Evolutionary conservation across 1,140 invertebrate species (phyloP).

Genomic region (Tetraneura akinire): DNA sequence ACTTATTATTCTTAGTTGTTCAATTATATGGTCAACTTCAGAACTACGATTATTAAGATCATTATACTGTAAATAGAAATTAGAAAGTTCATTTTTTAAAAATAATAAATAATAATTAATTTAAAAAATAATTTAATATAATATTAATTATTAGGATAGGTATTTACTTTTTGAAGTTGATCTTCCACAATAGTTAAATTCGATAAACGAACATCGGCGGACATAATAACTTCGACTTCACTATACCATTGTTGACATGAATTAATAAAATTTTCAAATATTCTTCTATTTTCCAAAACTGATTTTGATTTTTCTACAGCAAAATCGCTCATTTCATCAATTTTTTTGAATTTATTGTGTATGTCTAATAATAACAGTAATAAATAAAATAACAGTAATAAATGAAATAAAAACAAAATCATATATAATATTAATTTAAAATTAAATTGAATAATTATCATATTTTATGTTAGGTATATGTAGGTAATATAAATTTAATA

Average conservation of each 20-base stretch:
- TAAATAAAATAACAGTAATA: too few relatives aligned
- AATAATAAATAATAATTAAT: neutral
- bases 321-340: neutral
- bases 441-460: too few relatives aligned
- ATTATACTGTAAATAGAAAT: conserved; percentile 65
- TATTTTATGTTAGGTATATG: too few relatives aligned
- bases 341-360: conserved; percentile 5
- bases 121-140: neutral
- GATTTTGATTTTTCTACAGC: conserved; percentile 69
- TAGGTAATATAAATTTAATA: neutral
- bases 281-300: conserved; percentile 69
- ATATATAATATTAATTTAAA: neutral
- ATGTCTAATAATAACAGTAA: conserved; percentile 5
- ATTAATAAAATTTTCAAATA: conserved; percentile 79
- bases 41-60: conserved; percentile 75
- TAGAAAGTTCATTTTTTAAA: too few relatives aligned
- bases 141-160: too few relatives aligned
- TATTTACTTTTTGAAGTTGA: conserved; percentile 71
- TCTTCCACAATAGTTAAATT: conserved; percentile 80
- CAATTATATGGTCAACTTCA: conserved; percentile 70
- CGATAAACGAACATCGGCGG: conserved; percentile 74
- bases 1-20: conserved; percentile 75
- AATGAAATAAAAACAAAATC: too few relatives aligned
- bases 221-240: conserved; percentile 81
- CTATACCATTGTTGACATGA: conserved; percentile 82